Evolutionary conservation across 2,113 vertebrate genomes (phyloP).

Genomic region (Bettongia penicillata): DNA sequence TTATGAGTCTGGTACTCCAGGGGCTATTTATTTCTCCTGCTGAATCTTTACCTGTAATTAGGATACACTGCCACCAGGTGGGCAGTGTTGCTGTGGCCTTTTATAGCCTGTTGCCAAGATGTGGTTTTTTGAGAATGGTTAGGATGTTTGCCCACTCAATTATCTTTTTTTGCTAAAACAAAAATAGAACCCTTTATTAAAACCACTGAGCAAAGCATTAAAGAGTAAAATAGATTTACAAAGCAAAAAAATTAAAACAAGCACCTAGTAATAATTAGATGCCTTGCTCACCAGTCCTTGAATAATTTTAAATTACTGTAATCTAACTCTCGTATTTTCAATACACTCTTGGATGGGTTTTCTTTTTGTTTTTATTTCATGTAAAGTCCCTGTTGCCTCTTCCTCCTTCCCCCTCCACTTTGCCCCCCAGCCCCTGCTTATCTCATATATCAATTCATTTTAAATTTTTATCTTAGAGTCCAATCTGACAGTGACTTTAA

Average conservation of each 20-base stretch:
- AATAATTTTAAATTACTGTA: not conserved
- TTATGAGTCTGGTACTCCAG: not conserved
- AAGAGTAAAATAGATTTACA: not conserved
- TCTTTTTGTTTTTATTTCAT: not conserved
- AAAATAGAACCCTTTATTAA: not conserved
- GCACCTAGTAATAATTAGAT: not conserved
- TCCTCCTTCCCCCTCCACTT: not conserved
- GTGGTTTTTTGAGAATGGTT: not conserved
- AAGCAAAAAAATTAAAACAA: not conserved
- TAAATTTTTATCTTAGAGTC: not conserved
- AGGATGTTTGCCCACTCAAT: not conserved
- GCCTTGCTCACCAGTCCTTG: not conserved
- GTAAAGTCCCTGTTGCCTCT: not conserved
- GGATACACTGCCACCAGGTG: constrained; percentile 1
- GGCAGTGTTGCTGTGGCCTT: not conserved
- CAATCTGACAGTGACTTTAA: not conserved
- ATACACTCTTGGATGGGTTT: not conserved
- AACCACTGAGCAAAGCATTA: not conserved
- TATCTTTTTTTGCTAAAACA: not conserved
- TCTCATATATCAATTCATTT: not conserved
- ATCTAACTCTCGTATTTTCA: not conserved
- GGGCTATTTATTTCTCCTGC: not conserved
- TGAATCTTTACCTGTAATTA: not conserved
- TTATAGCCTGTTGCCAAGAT: not conserved
- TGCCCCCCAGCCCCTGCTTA: not conserved